Evolutionary conservation across 2,888 invertebrate species (phyloP).

Genomic region (Stenichneumon culpator): DNA sequence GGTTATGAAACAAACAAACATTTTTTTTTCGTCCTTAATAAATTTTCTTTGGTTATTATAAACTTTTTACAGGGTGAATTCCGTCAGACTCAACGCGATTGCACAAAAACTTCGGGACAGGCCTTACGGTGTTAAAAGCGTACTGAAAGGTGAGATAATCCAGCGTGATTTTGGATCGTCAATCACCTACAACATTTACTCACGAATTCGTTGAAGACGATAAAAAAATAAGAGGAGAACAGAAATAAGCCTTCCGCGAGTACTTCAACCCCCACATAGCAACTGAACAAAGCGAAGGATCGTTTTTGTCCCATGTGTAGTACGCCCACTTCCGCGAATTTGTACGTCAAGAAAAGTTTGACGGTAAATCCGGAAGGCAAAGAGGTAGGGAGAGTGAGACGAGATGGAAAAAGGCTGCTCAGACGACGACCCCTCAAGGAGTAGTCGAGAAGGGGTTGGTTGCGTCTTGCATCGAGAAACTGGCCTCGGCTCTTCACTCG

Average conservation of each 20-base stretch:
- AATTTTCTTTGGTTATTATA: too few relatives aligned
- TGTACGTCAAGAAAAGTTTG: slow-evolving; percentile 8
- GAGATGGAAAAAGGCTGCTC: not conserved
- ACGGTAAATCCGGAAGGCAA: slow-evolving; percentile 40
- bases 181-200: too few relatives aligned
- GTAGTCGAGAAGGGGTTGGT: slow-evolving; percentile 9
- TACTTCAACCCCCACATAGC: not conserved
- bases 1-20: too few relatives aligned
- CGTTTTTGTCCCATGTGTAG: slow-evolving; percentile 20
- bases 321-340: slow-evolving; percentile 13
- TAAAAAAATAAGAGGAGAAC: not conserved
- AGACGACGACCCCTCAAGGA: not conserved
- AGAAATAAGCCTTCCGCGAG: slow-evolving; percentile 1
- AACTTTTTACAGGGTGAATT: too few relatives aligned
- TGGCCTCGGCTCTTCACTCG: slow-evolving; percentile 32
- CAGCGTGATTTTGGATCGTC: too few relatives aligned
- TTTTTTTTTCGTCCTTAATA: too few relatives aligned
- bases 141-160: too few relatives aligned
- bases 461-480: slow-evolving; percentile 36
- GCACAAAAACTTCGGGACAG: too few relatives aligned
- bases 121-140: too few relatives aligned
- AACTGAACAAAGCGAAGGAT: slow-evolving; percentile 26
- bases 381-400: slow-evolving; percentile 11
- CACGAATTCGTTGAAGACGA: too few relatives aligned
- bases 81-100: too few relatives aligned